phyloP scores from a whole-genome alignment of 2,113 vertebrate genomes.

The Gobius niger region DNA sequence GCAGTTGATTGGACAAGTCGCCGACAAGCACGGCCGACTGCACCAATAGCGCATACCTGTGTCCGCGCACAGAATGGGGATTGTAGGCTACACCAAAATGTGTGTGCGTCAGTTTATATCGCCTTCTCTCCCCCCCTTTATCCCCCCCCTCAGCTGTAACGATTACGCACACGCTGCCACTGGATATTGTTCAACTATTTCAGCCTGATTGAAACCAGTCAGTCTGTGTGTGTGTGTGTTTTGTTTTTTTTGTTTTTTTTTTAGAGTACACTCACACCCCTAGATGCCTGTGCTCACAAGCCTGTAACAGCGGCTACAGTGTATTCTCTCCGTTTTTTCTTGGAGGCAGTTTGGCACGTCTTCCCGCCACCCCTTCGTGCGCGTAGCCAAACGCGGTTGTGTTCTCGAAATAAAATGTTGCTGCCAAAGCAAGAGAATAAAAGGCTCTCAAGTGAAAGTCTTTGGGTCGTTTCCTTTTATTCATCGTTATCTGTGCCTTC shows the following conservation, averaged over 20 bases:
- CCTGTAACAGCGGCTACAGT: background rate
- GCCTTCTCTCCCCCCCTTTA: background rate
- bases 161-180: slow-evolving; percentile 15
- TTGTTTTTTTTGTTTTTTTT: background rate
- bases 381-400: slow-evolving; percentile 4
- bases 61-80: slow-evolving; percentile 11
- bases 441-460: background rate
- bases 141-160: background rate
- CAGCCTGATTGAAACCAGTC: slow-evolving; percentile 22
- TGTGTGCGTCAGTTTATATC: background rate
- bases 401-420: background rate
- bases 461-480: background rate
- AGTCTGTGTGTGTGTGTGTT: too few relatives aligned
- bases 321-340: slow-evolving; percentile 10
- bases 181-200: slow-evolving; percentile 5
- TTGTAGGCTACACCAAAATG: slow-evolving; percentile 9
- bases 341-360: slow-evolving; percentile 16
- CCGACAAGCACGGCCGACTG: slow-evolving; percentile 57
- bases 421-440: slow-evolving; percentile 4
- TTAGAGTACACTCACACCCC: slow-evolving; percentile 4
- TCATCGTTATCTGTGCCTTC: slow-evolving; percentile 10
- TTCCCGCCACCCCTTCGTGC: background rate
- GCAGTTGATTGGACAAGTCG: slow-evolving; percentile 72
- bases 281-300: slow-evolving; percentile 42
- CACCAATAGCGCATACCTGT: slow-evolving; percentile 51